These are phyloP conservation scores for Zosterops pallidus DNA, from an alignment of 2,113 vertebrate species.

Conservation along the genomic window DNA sequence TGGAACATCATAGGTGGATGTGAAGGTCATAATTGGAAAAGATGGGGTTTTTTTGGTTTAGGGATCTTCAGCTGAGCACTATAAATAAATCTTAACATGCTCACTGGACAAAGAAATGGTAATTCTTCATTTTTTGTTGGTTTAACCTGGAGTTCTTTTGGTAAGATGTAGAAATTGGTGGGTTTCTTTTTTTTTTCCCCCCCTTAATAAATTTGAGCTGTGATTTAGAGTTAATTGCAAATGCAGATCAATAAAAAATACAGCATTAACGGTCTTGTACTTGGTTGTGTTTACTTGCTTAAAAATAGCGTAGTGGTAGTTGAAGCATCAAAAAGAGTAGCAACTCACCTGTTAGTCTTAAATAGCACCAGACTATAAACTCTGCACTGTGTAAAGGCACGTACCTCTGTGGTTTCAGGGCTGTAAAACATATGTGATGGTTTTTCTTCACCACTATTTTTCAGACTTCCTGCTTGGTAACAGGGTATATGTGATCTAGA, in stretches of 20 bases:
- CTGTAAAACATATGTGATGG: background rate
- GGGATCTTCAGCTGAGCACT: background rate
- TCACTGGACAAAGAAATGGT: background rate
- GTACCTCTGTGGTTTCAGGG: background rate
- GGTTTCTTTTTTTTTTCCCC: background rate
- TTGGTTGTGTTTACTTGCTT: background rate
- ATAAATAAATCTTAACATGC: background rate
- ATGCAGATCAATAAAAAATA: background rate
- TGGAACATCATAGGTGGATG: background rate
- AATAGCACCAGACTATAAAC: background rate
- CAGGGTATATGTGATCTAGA: background rate
- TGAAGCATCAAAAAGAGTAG: background rate
- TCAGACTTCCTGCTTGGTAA: background rate
- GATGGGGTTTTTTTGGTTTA: background rate
- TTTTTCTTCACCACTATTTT: background rate
- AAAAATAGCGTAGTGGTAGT: background rate
- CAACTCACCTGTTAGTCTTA: background rate
- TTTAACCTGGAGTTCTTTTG: background rate
- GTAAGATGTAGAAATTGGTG: background rate
- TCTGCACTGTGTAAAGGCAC: background rate
- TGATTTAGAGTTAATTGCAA: background rate
- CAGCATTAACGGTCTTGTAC: accelerated
- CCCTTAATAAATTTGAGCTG: background rate
- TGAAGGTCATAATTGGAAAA: background rate
- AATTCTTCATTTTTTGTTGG: background rate